Percentiles rank a stretch among this genome's conserved stretches.
Evolutionary conservation across 2,888 invertebrate genomes (phyloP).

Genomic region (Sphaeridia pumilis): DNA sequence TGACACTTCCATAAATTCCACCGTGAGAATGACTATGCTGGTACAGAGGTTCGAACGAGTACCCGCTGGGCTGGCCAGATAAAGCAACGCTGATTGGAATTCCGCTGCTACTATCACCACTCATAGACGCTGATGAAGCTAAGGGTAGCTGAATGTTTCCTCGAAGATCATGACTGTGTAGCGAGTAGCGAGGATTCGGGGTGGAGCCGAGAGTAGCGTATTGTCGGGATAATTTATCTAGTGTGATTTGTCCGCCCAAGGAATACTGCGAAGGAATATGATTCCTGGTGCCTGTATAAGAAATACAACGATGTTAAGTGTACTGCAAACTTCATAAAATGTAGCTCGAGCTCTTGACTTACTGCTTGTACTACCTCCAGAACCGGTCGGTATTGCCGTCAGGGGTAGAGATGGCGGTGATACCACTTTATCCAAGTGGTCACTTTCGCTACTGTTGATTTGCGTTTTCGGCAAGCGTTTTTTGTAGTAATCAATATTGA

Average conservation of each 20-base stretch:
- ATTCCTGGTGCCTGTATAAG: no score
- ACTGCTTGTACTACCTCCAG: constrained; percentile 14
- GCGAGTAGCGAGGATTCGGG: constrained; percentile 9
- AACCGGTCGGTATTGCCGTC: constrained; percentile 2
- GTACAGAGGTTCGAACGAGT: constrained; percentile 31
- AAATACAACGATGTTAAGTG: no score
- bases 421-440: constrained; percentile 35
- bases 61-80: constrained; percentile 21
- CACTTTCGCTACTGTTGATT: constrained; percentile 35
- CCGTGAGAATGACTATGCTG: constrained; percentile 32
- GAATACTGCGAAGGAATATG: neutral
- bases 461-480: constrained; percentile 39
- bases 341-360: no score
- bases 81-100: constrained; percentile 25
- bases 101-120: constrained; percentile 17
- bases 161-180: constrained; percentile 10
- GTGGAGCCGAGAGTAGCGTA: constrained; percentile 4
- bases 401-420: constrained; percentile 24
- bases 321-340: no score
- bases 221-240: constrained; percentile 6
- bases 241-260: constrained; percentile 3
- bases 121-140: constrained; percentile 1
- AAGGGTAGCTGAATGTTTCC: constrained; percentile 10
- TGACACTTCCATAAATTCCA: constrained; percentile 5
- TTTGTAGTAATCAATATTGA: constrained; percentile 49